These are phyloP conservation scores for Xylota sylvarum DNA, from an alignment of 2,888 invertebrate species.

Conservation along the genomic window DNA sequence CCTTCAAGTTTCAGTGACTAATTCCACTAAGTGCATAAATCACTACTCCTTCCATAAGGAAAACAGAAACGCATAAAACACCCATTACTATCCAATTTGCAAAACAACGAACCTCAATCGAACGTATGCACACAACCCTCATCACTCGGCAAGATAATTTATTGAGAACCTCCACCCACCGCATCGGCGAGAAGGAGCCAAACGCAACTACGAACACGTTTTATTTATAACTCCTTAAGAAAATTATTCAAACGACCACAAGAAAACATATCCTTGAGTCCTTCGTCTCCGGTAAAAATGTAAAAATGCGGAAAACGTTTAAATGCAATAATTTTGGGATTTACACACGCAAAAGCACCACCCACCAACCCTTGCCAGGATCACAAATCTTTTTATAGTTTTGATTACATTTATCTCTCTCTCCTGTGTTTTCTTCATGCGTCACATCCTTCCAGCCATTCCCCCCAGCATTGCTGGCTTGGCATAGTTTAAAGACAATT, in stretches of 20 bases:
- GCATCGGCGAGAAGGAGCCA: background rate
- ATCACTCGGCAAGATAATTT: constrained; percentile 68
- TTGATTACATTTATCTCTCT: constrained; percentile 70
- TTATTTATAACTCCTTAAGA: constrained; percentile 65
- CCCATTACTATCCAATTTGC: constrained; percentile 75
- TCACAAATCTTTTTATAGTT: constrained; percentile 72
- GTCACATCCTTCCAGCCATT: constrained; percentile 36
- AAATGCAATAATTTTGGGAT: constrained; percentile 71
- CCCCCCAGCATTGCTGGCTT: constrained; percentile 27
- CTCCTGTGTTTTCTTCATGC: constrained; percentile 32
- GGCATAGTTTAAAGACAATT: constrained; percentile 75
- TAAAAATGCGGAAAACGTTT: constrained; percentile 65
- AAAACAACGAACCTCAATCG: constrained; percentile 34
- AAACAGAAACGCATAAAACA: constrained; percentile 65
- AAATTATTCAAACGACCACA: constrained; percentile 68
- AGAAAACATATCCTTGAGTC: constrained; percentile 21
- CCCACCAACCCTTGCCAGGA: constrained; percentile 37
- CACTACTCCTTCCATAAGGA: constrained; percentile 40
- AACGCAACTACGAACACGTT: constrained; percentile 31
- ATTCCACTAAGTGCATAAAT: constrained; percentile 53
- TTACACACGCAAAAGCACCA: constrained; percentile 24
- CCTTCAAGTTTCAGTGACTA: no score
- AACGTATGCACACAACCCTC: constrained; percentile 62
- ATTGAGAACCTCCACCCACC: constrained; percentile 37
- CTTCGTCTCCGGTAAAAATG: constrained; percentile 21